These are phyloP conservation scores for Allobates femoralis DNA, from an alignment of 2,797 vertebrate genomes.

Conservation along the genomic window DNA sequence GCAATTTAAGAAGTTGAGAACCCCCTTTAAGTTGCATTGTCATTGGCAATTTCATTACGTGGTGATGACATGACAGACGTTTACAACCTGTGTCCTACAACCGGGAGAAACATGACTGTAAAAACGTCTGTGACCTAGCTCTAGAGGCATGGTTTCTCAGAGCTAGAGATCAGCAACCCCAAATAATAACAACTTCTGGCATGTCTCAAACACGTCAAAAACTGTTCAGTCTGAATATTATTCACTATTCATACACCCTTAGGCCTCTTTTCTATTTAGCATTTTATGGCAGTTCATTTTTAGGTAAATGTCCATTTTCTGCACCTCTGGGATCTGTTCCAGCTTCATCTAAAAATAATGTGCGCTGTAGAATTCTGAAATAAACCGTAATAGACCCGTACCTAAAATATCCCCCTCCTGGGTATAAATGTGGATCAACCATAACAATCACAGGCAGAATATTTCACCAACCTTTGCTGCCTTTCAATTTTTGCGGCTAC, in stretches of 20 bases:
- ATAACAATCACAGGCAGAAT: neutral
- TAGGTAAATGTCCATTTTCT: neutral
- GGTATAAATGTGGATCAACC: neutral
- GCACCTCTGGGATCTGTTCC: neutral
- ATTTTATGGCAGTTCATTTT: neutral
- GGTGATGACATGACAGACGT: no score
- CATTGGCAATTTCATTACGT: no score
- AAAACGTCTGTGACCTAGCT: neutral
- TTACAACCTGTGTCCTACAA: no score
- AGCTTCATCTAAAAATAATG: neutral
- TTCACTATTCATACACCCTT: neutral
- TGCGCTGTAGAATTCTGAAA: neutral
- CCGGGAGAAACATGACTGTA: no score
- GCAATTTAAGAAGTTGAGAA: no score
- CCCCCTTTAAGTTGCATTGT: no score
- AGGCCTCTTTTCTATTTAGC: neutral
- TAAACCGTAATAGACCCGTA: neutral
- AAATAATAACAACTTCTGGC: neutral
- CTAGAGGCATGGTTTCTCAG: neutral
- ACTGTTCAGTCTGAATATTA: neutral
- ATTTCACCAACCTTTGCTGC: slow-evolving; percentile 86
- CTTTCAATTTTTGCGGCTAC: slow-evolving; percentile 97
- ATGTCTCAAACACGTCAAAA: neutral
- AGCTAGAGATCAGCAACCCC: neutral
- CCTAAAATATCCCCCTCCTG: neutral